These are phyloP conservation scores for Chamaea fasciata DNA, from an alignment of 2,113 vertebrate species.

Conservation along the genomic window DNA sequence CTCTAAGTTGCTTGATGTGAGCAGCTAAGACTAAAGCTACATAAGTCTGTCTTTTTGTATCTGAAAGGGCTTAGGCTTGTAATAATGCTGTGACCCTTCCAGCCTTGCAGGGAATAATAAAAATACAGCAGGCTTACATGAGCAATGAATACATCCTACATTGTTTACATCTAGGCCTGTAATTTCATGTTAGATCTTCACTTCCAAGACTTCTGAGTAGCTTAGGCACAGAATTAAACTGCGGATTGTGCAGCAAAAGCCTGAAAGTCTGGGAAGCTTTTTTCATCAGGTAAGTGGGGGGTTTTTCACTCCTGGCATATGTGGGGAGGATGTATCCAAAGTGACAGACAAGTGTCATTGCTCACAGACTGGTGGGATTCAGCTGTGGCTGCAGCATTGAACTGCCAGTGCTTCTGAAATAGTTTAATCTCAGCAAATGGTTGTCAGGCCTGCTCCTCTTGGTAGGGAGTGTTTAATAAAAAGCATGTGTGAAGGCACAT, in stretches of 20 bases:
- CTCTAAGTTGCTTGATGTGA: neutral
- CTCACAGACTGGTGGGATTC: neutral
- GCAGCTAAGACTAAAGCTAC: neutral
- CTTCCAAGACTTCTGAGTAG: neutral
- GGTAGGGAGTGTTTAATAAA: neutral
- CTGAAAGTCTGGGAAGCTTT: neutral
- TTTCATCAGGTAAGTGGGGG: neutral
- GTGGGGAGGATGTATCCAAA: neutral
- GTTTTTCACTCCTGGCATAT: fast-evolving
- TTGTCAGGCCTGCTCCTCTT: neutral
- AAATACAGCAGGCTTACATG: neutral
- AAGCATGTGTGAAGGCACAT: neutral
- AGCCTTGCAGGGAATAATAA: neutral
- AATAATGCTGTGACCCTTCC: neutral
- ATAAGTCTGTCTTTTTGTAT: neutral
- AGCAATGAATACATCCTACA: neutral
- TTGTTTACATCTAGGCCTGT: neutral
- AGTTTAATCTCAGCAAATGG: neutral
- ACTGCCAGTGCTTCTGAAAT: neutral
- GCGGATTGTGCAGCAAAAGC: neutral
- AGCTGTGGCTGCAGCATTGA: neutral
- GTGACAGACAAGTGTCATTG: neutral
- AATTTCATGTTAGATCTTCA: neutral
- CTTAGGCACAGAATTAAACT: neutral
- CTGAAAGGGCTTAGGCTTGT: neutral